phyloP scores from a whole-genome alignment of 1,140 invertebrate species.

The Ctenoplectra terminalis region DNA sequence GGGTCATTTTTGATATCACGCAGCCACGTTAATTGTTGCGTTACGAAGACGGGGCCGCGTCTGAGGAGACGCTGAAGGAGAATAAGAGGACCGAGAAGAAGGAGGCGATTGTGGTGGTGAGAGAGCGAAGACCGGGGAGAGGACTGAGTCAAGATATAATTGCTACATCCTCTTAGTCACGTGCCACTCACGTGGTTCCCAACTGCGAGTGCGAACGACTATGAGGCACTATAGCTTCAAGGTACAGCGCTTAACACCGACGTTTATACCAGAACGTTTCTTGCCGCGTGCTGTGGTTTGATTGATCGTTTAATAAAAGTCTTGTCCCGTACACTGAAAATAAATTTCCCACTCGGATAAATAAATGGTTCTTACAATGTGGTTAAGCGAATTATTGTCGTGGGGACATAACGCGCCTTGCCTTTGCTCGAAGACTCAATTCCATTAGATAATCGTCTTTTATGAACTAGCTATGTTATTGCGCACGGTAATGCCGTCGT shows the following conservation, averaged over 20 bases:
- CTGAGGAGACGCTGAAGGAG: constrained; percentile 46
- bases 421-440: constrained; percentile 18
- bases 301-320: constrained; percentile 60
- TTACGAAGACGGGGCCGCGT: constrained; percentile 48
- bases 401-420: neutral
- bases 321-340: constrained; percentile 16
- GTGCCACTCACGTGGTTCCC: constrained; percentile 79
- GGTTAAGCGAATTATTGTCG: constrained; percentile 39
- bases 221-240: constrained; percentile 50
- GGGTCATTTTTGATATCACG: constrained; percentile 80
- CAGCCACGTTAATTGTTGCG: constrained; percentile 76
- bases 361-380: constrained; percentile 33
- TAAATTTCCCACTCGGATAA: constrained; percentile 25
- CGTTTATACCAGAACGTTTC: constrained; percentile 62
- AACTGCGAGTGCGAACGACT: constrained; percentile 69
- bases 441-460: constrained; percentile 29
- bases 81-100: constrained; percentile 44
- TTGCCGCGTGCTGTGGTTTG: constrained; percentile 44
- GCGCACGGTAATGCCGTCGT: neutral
- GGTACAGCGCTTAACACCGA: constrained; percentile 58
- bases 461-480: constrained; percentile 1
- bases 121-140: constrained; percentile 57
- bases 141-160: constrained; percentile 74
- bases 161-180: constrained; percentile 80
- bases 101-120: constrained; percentile 41